phyloP scores from a whole-genome alignment of 2,888 invertebrate genomes.

The Rotaria magnacalcarata region DNA sequence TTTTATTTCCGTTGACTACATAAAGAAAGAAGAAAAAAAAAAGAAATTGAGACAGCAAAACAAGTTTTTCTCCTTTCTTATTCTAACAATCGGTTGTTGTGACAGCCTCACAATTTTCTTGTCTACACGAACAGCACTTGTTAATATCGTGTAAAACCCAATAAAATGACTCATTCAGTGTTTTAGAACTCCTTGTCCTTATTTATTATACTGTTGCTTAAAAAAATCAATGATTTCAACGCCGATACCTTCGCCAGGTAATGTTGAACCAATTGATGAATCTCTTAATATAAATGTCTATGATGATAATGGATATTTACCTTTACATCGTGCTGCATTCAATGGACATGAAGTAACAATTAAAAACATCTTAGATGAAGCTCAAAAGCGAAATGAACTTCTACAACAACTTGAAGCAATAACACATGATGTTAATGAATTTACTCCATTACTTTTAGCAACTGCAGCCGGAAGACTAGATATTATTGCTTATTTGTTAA shows the following conservation, averaged over 20 bases:
- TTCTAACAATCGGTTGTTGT: too few relatives aligned
- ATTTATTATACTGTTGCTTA: neutral
- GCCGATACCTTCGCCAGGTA: neutral
- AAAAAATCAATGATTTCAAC: neutral
- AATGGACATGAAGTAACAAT: neutral
- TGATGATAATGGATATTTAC: conserved; percentile 13
- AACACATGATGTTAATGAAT: neutral
- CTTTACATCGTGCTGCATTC: neutral
- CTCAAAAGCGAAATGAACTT: neutral
- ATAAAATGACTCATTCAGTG: too few relatives aligned
- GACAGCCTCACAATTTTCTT: too few relatives aligned
- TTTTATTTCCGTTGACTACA: neutral
- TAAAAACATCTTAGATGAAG: neutral
- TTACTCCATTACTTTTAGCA: neutral
- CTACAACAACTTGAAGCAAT: neutral
- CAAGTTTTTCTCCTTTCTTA: neutral
- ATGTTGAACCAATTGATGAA: neutral
- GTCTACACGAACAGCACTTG: too few relatives aligned
- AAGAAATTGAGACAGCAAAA: neutral
- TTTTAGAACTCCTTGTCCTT: too few relatives aligned
- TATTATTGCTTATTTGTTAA: neutral
- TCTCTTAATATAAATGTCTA: neutral
- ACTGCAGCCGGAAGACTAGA: neutral
- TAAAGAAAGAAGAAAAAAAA: neutral
- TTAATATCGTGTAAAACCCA: too few relatives aligned